phyloP scores from a whole-genome alignment of 35 echinoderm and acorn worm species.

The Ophioderma brevispina region DNA sequence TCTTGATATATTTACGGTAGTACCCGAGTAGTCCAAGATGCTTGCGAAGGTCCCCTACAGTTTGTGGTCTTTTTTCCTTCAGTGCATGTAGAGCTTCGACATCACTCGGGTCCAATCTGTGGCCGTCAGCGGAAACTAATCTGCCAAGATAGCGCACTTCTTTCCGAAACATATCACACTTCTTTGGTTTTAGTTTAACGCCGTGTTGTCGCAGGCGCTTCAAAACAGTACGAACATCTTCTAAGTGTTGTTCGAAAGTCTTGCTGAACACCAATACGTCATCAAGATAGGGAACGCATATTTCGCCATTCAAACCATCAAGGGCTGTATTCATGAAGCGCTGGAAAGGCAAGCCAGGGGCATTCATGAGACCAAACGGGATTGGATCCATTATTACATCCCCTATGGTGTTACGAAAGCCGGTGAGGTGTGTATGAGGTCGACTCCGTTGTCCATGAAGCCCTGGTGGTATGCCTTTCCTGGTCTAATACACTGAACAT shows the following conservation, averaged over 20 bases:
- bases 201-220: constrained; percentile 15
- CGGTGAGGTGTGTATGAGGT: constrained; percentile 19
- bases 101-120: constrained; percentile 21
- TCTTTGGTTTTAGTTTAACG: constrained; percentile 46
- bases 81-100: background rate
- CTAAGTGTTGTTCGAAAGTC: constrained; percentile 29
- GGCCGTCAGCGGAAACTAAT: constrained; percentile 23
- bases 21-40: constrained; percentile 24
- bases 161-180: constrained; percentile 40
- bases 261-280: constrained; percentile 9
- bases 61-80: background rate
- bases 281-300: constrained; percentile 35
- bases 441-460: background rate
- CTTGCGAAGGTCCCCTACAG: constrained; percentile 27
- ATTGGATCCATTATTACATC: constrained; percentile 31
- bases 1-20: constrained; percentile 8
- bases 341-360: constrained; percentile 23
- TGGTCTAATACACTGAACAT: background rate
- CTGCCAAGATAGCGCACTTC: constrained; percentile 41
- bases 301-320: constrained; percentile 23
- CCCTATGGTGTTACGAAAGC: constrained; percentile 29
- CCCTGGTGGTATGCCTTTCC: too few species aligned
- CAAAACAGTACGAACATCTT: constrained; percentile 17
- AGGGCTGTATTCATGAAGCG: constrained; percentile 25
- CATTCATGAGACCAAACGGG: constrained; percentile 47